phyloP scores from a whole-genome alignment of 2,113 vertebrate species.

The Apaloderma vittatum region DNA sequence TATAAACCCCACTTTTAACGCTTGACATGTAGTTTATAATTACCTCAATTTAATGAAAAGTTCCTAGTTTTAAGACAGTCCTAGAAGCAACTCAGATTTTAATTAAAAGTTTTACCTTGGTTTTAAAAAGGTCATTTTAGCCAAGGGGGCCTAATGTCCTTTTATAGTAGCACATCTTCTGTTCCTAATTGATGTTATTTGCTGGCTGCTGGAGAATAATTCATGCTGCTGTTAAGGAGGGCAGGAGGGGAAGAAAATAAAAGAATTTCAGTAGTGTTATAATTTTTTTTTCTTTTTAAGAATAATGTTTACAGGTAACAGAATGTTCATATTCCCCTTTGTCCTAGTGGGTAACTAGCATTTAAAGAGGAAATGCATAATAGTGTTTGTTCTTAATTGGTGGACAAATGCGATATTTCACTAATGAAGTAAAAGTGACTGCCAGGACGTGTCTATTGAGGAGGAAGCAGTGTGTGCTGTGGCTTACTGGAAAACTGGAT shows the following conservation, averaged over 20 bases:
- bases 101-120: constrained; percentile 76
- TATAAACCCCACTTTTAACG: neutral
- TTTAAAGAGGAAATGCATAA: neutral
- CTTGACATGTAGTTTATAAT: constrained; percentile 26
- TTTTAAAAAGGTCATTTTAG: constrained; percentile 77
- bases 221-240: constrained; percentile 5
- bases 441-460: constrained; percentile 30
- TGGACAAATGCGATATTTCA: constrained; percentile 10
- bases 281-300: neutral
- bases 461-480: neutral
- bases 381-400: constrained; percentile 26
- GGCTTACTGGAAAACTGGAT: neutral
- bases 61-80: constrained; percentile 41
- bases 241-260: neutral
- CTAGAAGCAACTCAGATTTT: constrained; percentile 67
- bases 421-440: constrained; percentile 43
- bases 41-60: constrained; percentile 43
- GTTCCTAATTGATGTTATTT: constrained; percentile 81
- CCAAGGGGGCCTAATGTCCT: constrained; percentile 73
- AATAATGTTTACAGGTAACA: neutral
- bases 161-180: constrained; percentile 65
- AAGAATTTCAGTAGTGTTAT: neutral
- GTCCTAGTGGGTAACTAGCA: neutral
- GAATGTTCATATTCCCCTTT: constrained; percentile 7
- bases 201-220: constrained; percentile 72